A percentile compares a stretch with the other conserved stretches of the same genome.
Conservation (phyloP, 2,888 invertebrate genomes). For the Erebia palarica region DNA sequence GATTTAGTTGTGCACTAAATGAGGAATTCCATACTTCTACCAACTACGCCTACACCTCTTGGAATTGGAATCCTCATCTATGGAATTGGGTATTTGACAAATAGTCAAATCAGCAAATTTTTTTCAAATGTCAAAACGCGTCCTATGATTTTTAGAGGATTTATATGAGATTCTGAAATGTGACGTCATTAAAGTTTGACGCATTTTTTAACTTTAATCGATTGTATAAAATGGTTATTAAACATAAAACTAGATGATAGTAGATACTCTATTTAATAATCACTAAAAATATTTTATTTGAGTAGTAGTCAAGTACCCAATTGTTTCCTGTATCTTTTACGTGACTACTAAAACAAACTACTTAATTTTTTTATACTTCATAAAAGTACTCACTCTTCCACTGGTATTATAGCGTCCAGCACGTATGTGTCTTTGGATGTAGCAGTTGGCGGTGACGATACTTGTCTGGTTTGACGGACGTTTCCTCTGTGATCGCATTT, state of each 20-base stretch:
- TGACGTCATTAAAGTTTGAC: too few relatives aligned
- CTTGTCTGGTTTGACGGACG: constrained; percentile 85
- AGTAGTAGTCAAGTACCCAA: too few relatives aligned
- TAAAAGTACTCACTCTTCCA: constrained; percentile 88
- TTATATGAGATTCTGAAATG: too few relatives aligned
- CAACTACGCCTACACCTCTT: constrained; percentile 37
- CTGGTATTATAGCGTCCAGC: constrained; percentile 90
- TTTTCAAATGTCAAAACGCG: too few relatives aligned
- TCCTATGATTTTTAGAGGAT: too few relatives aligned
- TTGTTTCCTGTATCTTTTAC: constrained; percentile 7
- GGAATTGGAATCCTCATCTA: too few relatives aligned
- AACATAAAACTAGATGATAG: too few relatives aligned
- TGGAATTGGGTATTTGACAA: neutral
- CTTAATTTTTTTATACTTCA: neutral
- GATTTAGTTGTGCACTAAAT: constrained; percentile 29
- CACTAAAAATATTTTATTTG: too few relatives aligned
- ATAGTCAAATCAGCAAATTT: too few relatives aligned
- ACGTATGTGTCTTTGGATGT: constrained; percentile 92
- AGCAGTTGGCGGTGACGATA: constrained; percentile 73
- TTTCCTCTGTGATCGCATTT: constrained; percentile 92
- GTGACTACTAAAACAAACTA: constrained; percentile 12
- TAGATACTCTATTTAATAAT: too few relatives aligned
- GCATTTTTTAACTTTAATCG: too few relatives aligned
- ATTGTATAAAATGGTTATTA: too few relatives aligned
- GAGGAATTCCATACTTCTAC: constrained; percentile 22